Percentiles rank a stretch among this genome's conserved stretches.
Evolutionary conservation across 2,888 invertebrate species (phyloP).

Genomic region (Octodonta nipae): DNA sequence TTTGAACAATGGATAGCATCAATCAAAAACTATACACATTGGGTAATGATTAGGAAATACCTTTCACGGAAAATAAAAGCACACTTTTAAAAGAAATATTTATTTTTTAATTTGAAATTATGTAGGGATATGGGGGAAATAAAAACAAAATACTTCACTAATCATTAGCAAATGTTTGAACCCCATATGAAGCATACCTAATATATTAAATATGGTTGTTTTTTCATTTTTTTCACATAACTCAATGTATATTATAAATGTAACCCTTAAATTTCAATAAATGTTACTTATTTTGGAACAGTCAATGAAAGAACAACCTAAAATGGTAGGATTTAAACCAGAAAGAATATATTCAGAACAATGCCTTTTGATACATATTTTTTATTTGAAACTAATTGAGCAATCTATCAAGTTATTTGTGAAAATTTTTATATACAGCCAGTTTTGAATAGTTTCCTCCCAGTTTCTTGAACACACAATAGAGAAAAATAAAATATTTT

Average conservation of each 20-base stretch:
- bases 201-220: no score
- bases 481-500: conserved; percentile 9
- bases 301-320: background rate
- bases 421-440: conserved; percentile 3
- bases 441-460: conserved; percentile 32
- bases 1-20: no score
- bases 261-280: no score
- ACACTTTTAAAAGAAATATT: conserved; percentile 12
- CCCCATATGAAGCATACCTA: conserved; percentile 2
- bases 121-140: conserved; percentile 7
- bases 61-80: conserved; percentile 19
- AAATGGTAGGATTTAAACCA: conserved; percentile 19
- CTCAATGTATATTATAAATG: no score
- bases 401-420: no score
- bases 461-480: conserved; percentile 31
- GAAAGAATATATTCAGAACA: conserved; percentile 25
- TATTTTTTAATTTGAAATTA: conserved; percentile 1
- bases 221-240: no score
- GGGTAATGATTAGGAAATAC: conserved; percentile 23
- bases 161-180: conserved; percentile 26
- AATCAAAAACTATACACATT: conserved; percentile 16
- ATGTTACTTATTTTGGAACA: no score
- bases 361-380: no score
- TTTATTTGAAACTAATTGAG: no score
- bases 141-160: conserved; percentile 17